Evolutionary conservation across 2,113 vertebrate species (phyloP).

Genomic region (Syngnathus scovelli): DNA sequence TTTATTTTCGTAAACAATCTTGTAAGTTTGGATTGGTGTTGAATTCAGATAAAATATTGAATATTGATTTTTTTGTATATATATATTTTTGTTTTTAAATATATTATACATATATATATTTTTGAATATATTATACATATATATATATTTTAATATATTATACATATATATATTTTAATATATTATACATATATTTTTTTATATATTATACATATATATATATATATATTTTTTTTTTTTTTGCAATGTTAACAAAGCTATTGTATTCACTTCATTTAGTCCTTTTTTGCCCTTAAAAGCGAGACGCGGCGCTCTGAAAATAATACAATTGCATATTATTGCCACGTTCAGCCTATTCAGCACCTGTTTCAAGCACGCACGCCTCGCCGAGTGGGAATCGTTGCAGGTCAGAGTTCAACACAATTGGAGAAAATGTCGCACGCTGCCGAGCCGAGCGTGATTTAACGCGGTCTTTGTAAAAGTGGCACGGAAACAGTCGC

Average conservation of each 20-base stretch:
- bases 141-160: too few species aligned
- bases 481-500: conserved; percentile 51
- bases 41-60: too few species aligned
- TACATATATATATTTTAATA: too few species aligned
- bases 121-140: too few species aligned
- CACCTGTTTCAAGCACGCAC: not conserved
- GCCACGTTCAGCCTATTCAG: conserved; percentile 1
- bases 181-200: too few species aligned
- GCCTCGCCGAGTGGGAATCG: conserved; percentile 4
- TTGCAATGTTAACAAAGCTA: conserved; percentile 11
- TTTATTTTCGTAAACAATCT: conserved; percentile 34
- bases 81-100: too few species aligned
- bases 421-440: conserved; percentile 1
- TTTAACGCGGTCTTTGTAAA: conserved; percentile 49
- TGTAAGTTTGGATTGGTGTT: not conserved
- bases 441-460: conserved; percentile 45
- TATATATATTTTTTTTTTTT: too few species aligned
- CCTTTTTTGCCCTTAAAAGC: not conserved
- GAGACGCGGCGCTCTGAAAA: not conserved
- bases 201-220: too few species aligned
- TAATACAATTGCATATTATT: not conserved
- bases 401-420: conserved; percentile 21
- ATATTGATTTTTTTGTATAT: too few species aligned
- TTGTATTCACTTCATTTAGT: conserved; percentile 11
- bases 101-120: too few species aligned